These are phyloP conservation scores for Gymnobelideus leadbeateri DNA, from an alignment of 2,113 vertebrate species.

Conservation along the genomic window DNA sequence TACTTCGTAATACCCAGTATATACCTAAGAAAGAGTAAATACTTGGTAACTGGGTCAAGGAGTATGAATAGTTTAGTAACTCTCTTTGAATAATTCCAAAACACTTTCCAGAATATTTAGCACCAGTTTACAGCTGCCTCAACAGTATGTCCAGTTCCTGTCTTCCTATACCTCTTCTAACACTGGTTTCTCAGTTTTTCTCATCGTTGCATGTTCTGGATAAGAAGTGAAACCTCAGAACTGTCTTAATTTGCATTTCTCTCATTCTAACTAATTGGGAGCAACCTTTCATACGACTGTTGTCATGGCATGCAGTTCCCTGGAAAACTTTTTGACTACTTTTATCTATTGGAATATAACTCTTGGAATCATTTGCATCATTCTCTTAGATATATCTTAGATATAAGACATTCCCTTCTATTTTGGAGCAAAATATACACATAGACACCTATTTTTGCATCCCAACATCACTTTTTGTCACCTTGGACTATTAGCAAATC, in stretches of 20 bases:
- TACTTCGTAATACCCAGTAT: not conserved
- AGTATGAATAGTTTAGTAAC: not conserved
- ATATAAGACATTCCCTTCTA: not conserved
- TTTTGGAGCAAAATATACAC: not conserved
- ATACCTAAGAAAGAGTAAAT: not conserved
- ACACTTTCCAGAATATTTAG: not conserved
- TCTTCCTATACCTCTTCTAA: not conserved
- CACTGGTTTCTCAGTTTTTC: not conserved
- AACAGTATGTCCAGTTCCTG: not conserved
- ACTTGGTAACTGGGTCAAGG: not conserved
- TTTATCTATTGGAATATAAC: not conserved
- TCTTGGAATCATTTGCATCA: not conserved
- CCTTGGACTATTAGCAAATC: conserved; percentile 36
- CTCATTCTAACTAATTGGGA: not conserved
- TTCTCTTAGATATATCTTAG: not conserved
- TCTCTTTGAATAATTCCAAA: not conserved
- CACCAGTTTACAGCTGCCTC: not conserved
- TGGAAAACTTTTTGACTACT: not conserved
- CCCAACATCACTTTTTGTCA: conserved; percentile 9
- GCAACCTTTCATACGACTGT: not conserved
- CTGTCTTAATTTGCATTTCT: not conserved
- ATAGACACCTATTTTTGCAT: conserved; percentile 31
- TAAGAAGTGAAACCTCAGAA: not conserved
- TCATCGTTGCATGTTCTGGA: not conserved
- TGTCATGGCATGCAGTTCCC: not conserved